Evolutionary conservation across 2,888 invertebrate genomes (phyloP), one percentile per base, ranked within the genome.

Genomic region (Hybos culiciformis): DNA sequence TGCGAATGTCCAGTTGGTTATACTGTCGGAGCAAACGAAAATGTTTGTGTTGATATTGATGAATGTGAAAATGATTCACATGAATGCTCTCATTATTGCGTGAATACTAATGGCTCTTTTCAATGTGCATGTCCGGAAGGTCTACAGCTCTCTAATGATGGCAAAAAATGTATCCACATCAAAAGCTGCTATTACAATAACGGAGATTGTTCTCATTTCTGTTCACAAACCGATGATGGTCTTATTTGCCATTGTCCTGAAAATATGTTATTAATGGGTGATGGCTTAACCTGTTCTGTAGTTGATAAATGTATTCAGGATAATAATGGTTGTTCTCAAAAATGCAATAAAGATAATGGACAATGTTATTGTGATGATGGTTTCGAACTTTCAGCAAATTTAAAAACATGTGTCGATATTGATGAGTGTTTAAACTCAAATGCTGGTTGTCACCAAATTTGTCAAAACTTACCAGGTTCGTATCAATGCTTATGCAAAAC

Each of bases 261-360:
- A 2, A 67, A 63, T 2, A 66, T 60, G 59, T 49, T 39, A 17
- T 54, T 75, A n/a, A 59, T 60, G 6, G 55, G 60, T 0, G 71
- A 73, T 49, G 61, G 59, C 2, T 57, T 54, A 43, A 64, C 56
- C 2, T 74, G 74, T 47, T 51, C 66, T 9, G 59, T 63, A 18
- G 55, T 67, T 12, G 69, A 77, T 59, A 59, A 60, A 42, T 82
- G 81, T 50, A 58, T 60, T 8, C 52, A 56, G 41, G 67, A 70
- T 42, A 74, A 77, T 47, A 77, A 75, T 1, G 74, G 72, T 12
- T 82, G 81, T 56, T 71, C 73, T 5, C 78, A 80, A 44, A 66
- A 69, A 17, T 82, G 82, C 44, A 61, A 61, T 5, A 34, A 48
- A 14, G 21, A 36, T 20, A 43, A 41, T 18, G n/a, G n/a, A n/a